Base-by-base conservation (phyloP, 2,888 invertebrate genomes). In the Standfussiana lucernea region DNA sequence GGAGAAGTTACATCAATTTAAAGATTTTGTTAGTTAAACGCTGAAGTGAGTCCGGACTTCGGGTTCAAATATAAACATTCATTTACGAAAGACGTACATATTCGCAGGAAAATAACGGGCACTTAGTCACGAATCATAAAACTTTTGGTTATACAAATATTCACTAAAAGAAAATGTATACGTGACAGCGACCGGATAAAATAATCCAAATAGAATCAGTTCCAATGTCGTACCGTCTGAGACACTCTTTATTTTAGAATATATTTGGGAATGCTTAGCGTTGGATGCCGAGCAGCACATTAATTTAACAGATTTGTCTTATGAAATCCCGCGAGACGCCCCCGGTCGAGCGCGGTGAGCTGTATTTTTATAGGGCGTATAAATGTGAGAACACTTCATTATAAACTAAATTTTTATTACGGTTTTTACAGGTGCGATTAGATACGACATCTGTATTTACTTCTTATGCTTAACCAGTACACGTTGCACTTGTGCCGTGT, bases 181-280 rank as follows among this genome's bases (percentile, higher is more conserved):
- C 89, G 89, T 90, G 91, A 89, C 90, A 87, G 83, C 83, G 77
- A 90, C 92, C 92, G 92, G 93, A 93, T 93, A 92, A 90, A 91
- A 82, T 85, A 84, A 86, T 93, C 91, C 90, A 89, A 91, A 91
- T 89, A 89, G 89, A 89, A 89, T 89, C 88, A 84, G 83, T 79
- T 82, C 89, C 91, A 92, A 92, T 92, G 91, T 88, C 90, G 89
- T 84, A 75, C 77, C 87, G 89, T 89, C 87, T 86, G 88, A 87
- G 89, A 88, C 88, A 89, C 82, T 88, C 89, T 91, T 91, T 92
- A 91, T 91, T 93, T 91, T 90, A 89, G 90, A 93, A 91, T 93
- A 93, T 92, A 93, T 93, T 93, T 92, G 92, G 92, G 90, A 90
- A 92, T 93, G 91, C 89, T 87, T 88, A 87, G 80, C 83, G 89